Conservation (phyloP, 2,888 invertebrate genomes). For the Asteroscopus sphinx region DNA sequence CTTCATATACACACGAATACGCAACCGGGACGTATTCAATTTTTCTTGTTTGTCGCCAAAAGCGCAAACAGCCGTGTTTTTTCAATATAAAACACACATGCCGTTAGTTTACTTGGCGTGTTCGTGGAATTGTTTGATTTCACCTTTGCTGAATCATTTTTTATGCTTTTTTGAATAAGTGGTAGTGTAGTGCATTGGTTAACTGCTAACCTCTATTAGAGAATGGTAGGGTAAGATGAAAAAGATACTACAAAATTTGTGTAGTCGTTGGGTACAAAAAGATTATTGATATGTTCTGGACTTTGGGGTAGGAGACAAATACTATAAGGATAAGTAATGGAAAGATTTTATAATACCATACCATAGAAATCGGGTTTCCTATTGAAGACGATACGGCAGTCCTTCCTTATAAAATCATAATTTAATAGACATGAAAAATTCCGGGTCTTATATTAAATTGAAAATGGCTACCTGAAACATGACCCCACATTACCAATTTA, state of each 20-base stretch:
- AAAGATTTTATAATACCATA: no score
- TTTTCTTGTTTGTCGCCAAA: slow-evolving; percentile 68
- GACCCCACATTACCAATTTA: slow-evolving; percentile 15
- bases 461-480: slow-evolving; percentile 6
- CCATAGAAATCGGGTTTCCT: no score
- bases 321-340: no score
- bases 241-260: not conserved
- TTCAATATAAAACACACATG: slow-evolving; percentile 61
- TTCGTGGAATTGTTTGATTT: slow-evolving; percentile 49
- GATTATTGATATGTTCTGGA: not conserved
- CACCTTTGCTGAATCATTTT: slow-evolving; percentile 40
- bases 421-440: not conserved
- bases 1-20: slow-evolving; percentile 46
- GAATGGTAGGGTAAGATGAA: no score
- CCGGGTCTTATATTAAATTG: not conserved
- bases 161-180: slow-evolving; percentile 13
- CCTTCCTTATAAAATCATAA: no score
- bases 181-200: slow-evolving; percentile 5
- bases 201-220: not conserved
- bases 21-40: slow-evolving; percentile 59
- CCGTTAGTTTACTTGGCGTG: slow-evolving; percentile 31
- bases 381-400: no score
- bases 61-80: slow-evolving; percentile 65
- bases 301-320: no score
- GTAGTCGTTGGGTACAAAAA: slow-evolving; percentile 23